Conservation (phyloP, 2,113 vertebrate species). For the Ammodytes marinus region DNA sequence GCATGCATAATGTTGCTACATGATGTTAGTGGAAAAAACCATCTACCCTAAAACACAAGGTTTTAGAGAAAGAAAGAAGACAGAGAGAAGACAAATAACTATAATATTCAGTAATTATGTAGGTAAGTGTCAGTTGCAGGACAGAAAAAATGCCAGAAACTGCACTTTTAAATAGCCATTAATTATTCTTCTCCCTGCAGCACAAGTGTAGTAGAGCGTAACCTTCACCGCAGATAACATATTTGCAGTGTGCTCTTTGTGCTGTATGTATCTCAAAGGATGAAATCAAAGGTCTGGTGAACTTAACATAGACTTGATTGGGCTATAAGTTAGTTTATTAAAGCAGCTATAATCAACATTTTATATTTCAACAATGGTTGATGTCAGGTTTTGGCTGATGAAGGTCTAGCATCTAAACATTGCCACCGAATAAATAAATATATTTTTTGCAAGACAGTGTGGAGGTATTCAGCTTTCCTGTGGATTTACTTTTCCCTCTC, state of each 20-base stretch:
- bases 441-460: no score
- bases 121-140: constrained; percentile 8
- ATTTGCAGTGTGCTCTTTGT: background rate
- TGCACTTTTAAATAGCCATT: background rate
- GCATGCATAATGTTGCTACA: constrained; percentile 26
- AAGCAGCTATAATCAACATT: background rate
- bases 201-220: background rate
- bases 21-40: constrained; percentile 15
- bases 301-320: background rate
- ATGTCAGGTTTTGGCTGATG: background rate
- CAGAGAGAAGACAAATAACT: background rate
- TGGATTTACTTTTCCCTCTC: no score
- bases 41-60: background rate
- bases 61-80: background rate
- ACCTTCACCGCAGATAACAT: background rate
- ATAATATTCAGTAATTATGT: constrained; percentile 24
- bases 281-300: background rate
- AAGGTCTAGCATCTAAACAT: no score
- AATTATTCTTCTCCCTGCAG: constrained; percentile 1
- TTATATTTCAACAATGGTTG: background rate
- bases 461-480: no score
- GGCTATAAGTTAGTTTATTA: background rate
- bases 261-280: background rate
- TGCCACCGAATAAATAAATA: no score
- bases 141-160: constrained; percentile 19